Percentiles rank a stretch among this genome's conserved stretches.
Evolutionary conservation across 2,113 vertebrate genomes (phyloP).

Genomic region (Cottus gobio): DNA sequence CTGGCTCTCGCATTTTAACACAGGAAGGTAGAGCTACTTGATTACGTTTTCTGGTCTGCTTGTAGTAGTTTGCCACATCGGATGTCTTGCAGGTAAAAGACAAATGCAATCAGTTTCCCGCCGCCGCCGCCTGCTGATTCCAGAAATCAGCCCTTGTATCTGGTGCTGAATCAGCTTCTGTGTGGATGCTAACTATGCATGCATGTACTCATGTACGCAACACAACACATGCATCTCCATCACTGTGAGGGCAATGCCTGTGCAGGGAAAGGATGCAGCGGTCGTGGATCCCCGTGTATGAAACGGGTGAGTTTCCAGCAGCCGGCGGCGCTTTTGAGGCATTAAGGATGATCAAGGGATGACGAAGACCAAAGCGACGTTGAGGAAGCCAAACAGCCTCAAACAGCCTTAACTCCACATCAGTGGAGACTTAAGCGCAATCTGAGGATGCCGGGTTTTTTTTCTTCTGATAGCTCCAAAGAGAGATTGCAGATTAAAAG

Average conservation of each 20-base stretch:
- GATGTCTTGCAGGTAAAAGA: background rate
- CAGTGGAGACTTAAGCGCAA: slow-evolving; percentile 27
- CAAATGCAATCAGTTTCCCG: background rate
- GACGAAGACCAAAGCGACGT: slow-evolving; percentile 20
- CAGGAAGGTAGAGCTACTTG: slow-evolving; percentile 34
- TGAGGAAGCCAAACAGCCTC: background rate
- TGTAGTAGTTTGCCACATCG: background rate
- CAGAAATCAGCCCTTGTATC: background rate
- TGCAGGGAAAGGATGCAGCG: slow-evolving; percentile 2
- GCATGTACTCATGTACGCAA: background rate
- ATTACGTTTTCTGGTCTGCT: slow-evolving; percentile 36
- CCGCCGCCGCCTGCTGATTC: background rate
- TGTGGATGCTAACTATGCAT: background rate
- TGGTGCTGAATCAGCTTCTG: background rate
- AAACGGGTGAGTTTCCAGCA: background rate
- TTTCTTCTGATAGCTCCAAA: background rate
- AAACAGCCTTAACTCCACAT: slow-evolving; percentile 23
- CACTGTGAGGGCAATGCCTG: background rate
- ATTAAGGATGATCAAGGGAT: background rate
- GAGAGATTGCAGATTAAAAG: slow-evolving; percentile 54
- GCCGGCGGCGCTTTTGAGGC: slow-evolving; percentile 9
- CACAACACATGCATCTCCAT: background rate
- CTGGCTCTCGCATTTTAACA: slow-evolving; percentile 39
- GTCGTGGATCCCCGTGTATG: background rate
- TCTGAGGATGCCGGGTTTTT: slow-evolving; percentile 29